A percentile compares a stretch with the other conserved stretches of the same genome.
Conservation (phyloP, 2,888 invertebrate species). For the Octonoba sinensis region DNA sequence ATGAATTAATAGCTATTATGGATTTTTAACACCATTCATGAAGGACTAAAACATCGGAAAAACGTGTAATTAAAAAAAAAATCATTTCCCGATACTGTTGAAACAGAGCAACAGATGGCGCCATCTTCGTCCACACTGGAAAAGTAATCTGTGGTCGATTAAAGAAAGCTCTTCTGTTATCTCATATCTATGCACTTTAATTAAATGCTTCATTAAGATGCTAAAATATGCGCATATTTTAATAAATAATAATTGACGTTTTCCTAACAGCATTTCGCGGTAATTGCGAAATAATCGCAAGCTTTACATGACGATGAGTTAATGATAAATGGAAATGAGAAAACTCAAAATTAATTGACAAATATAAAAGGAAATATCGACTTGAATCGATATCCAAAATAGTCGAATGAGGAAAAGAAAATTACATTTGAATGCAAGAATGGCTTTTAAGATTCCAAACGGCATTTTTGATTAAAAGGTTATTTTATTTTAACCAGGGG, state of each 20-base stretch:
- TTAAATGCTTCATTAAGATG: constrained; percentile 54
- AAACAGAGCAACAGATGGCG: neutral
- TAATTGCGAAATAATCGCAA: constrained; percentile 59
- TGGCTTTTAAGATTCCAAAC: too few species aligned
- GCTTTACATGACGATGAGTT: constrained; percentile 52
- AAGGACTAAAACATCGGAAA: too few species aligned
- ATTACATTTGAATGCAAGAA: too few species aligned
- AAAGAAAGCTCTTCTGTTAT: constrained; percentile 26
- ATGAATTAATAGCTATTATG: too few species aligned
- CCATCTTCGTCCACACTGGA: neutral
- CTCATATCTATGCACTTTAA: constrained; percentile 50
- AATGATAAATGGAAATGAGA: constrained; percentile 57
- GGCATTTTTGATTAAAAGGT: too few species aligned
- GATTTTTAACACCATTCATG: too few species aligned
- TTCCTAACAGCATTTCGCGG: constrained; percentile 47
- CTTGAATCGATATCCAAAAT: too few species aligned
- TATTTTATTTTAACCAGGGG: too few species aligned
- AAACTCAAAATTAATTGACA: constrained; percentile 51
- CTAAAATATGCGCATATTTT: constrained; percentile 60
- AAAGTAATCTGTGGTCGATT: constrained; percentile 24
- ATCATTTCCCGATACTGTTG: too few species aligned
- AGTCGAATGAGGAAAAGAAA: too few species aligned
- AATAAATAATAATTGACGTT: constrained; percentile 58
- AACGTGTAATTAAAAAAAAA: too few species aligned
- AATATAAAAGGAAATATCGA: constrained; percentile 38